phyloP scores from a whole-genome alignment of 2,888 invertebrate species.

The Caenorhabditis angaria region DNA sequence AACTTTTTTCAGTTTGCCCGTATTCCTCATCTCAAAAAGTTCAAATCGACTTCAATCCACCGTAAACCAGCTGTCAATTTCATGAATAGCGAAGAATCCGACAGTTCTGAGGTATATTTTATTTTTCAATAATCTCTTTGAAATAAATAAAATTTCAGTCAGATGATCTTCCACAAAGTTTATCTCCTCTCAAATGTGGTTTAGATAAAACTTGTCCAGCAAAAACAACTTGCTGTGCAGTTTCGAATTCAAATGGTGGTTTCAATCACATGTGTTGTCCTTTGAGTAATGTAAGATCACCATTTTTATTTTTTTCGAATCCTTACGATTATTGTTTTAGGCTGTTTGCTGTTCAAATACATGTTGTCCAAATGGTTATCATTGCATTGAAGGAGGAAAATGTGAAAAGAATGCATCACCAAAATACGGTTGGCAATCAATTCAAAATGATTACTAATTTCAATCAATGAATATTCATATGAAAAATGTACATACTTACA shows the following conservation, averaged over 20 bases:
- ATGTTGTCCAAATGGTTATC: constrained; percentile 51
- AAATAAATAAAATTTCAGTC: too few relatives aligned
- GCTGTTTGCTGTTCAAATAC: constrained; percentile 48
- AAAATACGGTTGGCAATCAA: not conserved
- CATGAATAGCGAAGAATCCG: constrained; percentile 10
- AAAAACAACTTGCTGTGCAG: constrained; percentile 45
- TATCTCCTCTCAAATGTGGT: constrained; percentile 34
- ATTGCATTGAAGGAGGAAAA: constrained; percentile 42
- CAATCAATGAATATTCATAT: not conserved
- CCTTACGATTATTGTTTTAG: constrained; percentile 19
- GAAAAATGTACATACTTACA: not conserved
- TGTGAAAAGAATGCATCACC: constrained; percentile 43
- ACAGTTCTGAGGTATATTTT: not conserved
- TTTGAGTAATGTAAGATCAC: constrained; percentile 47
- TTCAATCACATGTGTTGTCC: constrained; percentile 46
- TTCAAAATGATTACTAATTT: not conserved
- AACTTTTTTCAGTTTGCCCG: constrained; percentile 16
- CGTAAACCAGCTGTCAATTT: constrained; percentile 39
- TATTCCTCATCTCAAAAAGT: constrained; percentile 43
- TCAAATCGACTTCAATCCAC: constrained; percentile 44
- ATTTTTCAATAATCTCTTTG: too few relatives aligned
- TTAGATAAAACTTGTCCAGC: constrained; percentile 41
- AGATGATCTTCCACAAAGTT: constrained; percentile 15
- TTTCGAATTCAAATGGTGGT: constrained; percentile 4
- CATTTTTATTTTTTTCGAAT: too few relatives aligned